Percentiles rank a stretch among this genome's conserved stretches.
These are phyloP conservation scores for Apteryx mantelli DNA, from an alignment of 2,113 vertebrate species.

Conservation along the genomic window DNA sequence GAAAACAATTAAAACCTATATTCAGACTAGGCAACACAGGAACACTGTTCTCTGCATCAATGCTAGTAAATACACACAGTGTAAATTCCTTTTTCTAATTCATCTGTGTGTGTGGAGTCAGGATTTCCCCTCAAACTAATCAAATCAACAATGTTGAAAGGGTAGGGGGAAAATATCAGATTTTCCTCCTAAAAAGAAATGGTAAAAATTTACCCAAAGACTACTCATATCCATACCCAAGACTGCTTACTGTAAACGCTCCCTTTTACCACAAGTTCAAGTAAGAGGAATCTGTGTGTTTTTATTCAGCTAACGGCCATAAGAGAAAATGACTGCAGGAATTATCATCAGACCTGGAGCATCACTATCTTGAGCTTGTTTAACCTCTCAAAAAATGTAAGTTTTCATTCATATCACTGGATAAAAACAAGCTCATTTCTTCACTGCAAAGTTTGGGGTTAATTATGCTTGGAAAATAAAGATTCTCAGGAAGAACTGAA, in stretches of 20 bases:
- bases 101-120: background rate
- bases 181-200: background rate
- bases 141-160: background rate
- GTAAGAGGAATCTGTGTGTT: background rate
- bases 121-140: background rate
- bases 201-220: background rate
- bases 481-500: background rate
- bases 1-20: background rate
- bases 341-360: background rate
- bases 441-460: background rate
- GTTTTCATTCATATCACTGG: background rate
- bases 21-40: background rate
- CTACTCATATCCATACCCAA: background rate
- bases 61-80: background rate
- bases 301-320: background rate
- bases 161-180: fast-evolving
- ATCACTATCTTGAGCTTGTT: background rate
- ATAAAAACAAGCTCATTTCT: background rate
- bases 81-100: background rate
- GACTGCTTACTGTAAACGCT: background rate
- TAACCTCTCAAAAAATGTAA: background rate
- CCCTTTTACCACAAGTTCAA: background rate
- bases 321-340: background rate
- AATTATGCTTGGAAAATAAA: background rate
- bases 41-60: background rate